Evolutionary conservation across 2,888 invertebrate genomes (phyloP).

Genomic region (Callyntrura sp.): DNA sequence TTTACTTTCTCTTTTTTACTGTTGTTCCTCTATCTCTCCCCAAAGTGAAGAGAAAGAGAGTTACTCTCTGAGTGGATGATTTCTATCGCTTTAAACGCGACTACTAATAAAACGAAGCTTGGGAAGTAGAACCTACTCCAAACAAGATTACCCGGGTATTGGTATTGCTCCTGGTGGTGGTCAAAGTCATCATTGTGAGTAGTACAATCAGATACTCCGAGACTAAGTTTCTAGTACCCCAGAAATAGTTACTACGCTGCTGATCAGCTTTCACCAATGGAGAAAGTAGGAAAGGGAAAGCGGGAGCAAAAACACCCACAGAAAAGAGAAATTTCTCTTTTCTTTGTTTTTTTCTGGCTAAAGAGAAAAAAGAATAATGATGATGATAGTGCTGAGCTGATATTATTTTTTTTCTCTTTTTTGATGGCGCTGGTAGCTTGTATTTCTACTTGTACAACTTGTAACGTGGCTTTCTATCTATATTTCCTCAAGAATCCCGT

Average conservation of each 20-base stretch:
- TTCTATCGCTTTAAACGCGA: slow-evolving; percentile 36
- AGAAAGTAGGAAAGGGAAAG: too few relatives aligned
- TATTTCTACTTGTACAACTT: slow-evolving; percentile 58
- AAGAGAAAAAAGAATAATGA: slow-evolving; percentile 16
- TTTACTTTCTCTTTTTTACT: slow-evolving; percentile 17
- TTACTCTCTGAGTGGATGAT: background rate
- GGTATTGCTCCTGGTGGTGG: slow-evolving; percentile 34
- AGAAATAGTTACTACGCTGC: too few relatives aligned
- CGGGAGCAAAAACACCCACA: too few relatives aligned
- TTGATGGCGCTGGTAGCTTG: background rate
- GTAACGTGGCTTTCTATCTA: too few relatives aligned
- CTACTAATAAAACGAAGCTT: background rate
- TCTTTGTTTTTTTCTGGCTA: slow-evolving; percentile 1
- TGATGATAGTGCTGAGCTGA: slow-evolving; percentile 32
- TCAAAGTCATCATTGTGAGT: background rate
- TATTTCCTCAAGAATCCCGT: too few relatives aligned
- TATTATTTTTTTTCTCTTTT: slow-evolving; percentile 47
- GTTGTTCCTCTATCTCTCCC: background rate
- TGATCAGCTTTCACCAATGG: too few relatives aligned
- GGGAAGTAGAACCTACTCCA: background rate
- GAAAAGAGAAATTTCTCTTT: slow-evolving; percentile 43
- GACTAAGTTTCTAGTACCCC: too few relatives aligned
- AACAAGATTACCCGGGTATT: background rate
- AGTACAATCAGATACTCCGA: slow-evolving; percentile 28
- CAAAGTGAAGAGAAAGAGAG: background rate